A percentile compares a stretch with the other conserved stretches of the same genome.
These are phyloP conservation scores for Aleiodes testaceus DNA, from an alignment of 2,888 invertebrate species.

Conservation along the genomic window DNA sequence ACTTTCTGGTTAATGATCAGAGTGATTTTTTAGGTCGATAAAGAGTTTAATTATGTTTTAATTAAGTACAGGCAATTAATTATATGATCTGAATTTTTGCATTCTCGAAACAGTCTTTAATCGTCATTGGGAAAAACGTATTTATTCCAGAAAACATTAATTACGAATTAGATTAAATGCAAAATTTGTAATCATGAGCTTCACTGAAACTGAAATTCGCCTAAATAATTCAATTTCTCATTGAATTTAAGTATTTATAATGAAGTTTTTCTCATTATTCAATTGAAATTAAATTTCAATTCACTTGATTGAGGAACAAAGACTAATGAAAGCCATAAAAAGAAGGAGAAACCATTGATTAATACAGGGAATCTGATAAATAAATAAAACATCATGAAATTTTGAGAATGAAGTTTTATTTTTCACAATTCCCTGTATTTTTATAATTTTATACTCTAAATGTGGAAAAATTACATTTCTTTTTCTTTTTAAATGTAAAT, in stretches of 20 bases:
- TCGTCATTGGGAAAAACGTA: neutral
- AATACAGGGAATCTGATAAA: constrained; percentile 11
- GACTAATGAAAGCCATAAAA: too few relatives aligned
- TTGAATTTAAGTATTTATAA: too few relatives aligned
- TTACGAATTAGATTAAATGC: constrained; percentile 22
- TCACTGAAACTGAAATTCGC: neutral
- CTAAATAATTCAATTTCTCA: neutral
- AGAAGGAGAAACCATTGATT: neutral
- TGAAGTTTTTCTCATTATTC: too few relatives aligned
- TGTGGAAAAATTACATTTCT: constrained; percentile 18
- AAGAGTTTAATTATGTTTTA: constrained; percentile 12
- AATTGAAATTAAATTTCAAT: too few relatives aligned
- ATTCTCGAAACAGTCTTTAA: neutral
- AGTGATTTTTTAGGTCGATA: constrained; percentile 79
- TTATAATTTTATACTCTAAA: constrained; percentile 53
- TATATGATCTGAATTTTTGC: neutral
- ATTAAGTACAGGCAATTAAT: neutral
- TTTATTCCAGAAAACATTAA: neutral
- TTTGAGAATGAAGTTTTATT: constrained; percentile 46
- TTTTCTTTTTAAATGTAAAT: constrained; percentile 9
- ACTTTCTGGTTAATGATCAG: constrained; percentile 86
- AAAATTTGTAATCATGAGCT: constrained; percentile 15
- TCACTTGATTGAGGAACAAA: too few relatives aligned
- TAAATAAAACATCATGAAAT: constrained; percentile 4
- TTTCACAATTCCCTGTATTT: constrained; percentile 50